Evolutionary conservation across 2,888 invertebrate genomes (phyloP).

Genomic region (Agrypnus murinus): DNA sequence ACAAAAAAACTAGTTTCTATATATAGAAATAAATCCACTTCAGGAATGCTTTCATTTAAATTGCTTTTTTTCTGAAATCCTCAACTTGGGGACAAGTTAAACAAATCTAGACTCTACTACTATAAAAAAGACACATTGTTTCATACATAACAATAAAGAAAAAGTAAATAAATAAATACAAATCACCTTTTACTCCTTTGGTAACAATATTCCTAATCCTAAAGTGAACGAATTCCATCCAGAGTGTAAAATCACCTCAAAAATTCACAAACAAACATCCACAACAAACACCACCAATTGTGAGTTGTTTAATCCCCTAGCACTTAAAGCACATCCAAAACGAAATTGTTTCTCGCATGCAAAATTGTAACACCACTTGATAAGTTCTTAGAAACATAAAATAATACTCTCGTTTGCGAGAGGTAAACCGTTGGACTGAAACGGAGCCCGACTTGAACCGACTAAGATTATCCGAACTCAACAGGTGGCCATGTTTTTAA

Average conservation of each 20-base stretch:
- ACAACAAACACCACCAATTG: not conserved
- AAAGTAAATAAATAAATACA: not conserved
- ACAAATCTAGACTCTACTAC: no score
- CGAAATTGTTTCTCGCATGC: constrained; percentile 9
- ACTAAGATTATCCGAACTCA: constrained; percentile 55
- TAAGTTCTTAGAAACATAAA: constrained; percentile 33
- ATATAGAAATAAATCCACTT: no score
- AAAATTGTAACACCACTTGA: constrained; percentile 30
- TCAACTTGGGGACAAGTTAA: no score
- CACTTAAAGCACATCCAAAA: not conserved
- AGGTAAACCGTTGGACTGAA: constrained; percentile 52
- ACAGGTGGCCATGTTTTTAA: constrained; percentile 63
- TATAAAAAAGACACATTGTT: no score
- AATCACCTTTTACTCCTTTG: constrained; percentile 9
- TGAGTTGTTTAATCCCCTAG: no score
- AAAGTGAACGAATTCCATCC: not conserved
- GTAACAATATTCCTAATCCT: constrained; percentile 1
- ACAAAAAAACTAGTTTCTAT: no score
- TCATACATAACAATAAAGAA: no score
- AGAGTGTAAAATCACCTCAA: not conserved
- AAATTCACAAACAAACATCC: constrained; percentile 8
- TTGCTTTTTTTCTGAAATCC: no score
- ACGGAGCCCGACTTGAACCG: constrained; percentile 53
- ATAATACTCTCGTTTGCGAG: constrained; percentile 30
- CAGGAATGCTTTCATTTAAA: no score